phyloP scores from a whole-genome alignment of 2,113 vertebrate genomes.

The Notarius lentiginosus region DNA sequence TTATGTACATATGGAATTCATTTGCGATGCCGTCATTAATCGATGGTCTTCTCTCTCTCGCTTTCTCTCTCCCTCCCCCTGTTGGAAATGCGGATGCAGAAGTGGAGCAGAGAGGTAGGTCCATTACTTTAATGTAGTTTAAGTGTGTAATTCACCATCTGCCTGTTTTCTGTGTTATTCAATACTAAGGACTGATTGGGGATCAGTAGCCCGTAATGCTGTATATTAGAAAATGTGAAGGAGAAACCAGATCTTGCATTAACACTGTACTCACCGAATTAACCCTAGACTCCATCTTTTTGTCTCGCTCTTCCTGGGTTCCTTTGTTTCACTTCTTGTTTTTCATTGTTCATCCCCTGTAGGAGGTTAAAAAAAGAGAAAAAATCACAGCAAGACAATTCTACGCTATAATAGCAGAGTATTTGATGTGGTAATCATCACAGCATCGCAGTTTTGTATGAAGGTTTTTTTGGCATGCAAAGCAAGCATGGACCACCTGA shows the following conservation, averaged over 20 bases:
- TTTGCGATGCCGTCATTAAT: slow-evolving; percentile 92
- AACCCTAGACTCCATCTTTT: slow-evolving; percentile 34
- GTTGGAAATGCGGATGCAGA: slow-evolving; percentile 79
- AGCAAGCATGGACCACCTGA: neutral
- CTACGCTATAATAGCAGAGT: neutral
- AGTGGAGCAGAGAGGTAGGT: slow-evolving; percentile 99
- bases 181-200: slow-evolving; percentile 54
- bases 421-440: slow-evolving; percentile 5
- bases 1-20: slow-evolving; percentile 70
- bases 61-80: slow-evolving; percentile 81
- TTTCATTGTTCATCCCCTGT: neutral
- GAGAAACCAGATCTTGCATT: slow-evolving; percentile 46
- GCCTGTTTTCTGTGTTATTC: slow-evolving; percentile 49
- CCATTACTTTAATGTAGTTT: slow-evolving; percentile 60
- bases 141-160: slow-evolving; percentile 53
- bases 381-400: neutral
- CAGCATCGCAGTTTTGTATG: neutral
- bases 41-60: slow-evolving; percentile 89
- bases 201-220: slow-evolving; percentile 52
- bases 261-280: slow-evolving; percentile 40
- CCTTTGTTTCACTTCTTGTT: neutral
- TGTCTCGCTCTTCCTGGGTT: neutral
- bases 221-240: slow-evolving; percentile 43
- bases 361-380: neutral
- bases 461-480: neutral